Evolutionary conservation across 2,113 vertebrate species (phyloP).

Genomic region (Micronycteris hirsuta): DNA sequence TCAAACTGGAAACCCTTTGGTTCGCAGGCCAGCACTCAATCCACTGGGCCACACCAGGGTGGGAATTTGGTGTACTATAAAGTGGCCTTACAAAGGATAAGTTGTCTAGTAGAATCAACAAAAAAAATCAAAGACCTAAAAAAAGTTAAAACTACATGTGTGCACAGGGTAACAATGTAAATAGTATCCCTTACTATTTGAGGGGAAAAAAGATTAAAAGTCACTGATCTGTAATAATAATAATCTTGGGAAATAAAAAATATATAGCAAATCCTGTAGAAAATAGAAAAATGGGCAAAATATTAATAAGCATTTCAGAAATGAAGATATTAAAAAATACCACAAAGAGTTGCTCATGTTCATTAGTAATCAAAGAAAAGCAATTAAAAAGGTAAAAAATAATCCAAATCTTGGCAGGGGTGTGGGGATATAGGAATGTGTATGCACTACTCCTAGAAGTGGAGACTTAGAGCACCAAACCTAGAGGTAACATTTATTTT

Average conservation of each 20-base stretch:
- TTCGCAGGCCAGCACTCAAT: no score
- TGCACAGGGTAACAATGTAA: background rate
- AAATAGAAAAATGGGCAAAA: background rate
- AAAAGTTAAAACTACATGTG: background rate
- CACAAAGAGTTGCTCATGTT: background rate
- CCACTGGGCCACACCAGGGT: no score
- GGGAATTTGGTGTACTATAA: background rate
- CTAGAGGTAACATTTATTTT: background rate
- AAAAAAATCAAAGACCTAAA: constrained; percentile 12
- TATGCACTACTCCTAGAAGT: background rate
- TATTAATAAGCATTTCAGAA: background rate
- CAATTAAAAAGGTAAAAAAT: background rate
- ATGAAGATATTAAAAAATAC: background rate
- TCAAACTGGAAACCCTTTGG: no score
- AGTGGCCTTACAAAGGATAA: background rate
- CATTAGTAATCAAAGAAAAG: background rate
- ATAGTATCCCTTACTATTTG: background rate
- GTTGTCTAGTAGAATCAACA: background rate
- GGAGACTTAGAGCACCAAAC: background rate
- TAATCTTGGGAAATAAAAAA: background rate
- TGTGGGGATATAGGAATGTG: background rate
- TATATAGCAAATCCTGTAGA: background rate
- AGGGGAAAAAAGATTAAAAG: background rate
- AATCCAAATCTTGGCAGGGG: background rate
- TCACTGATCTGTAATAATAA: background rate